Evolutionary conservation across 2,797 vertebrate species (phyloP).

Genomic region (Cryptoblepharus egeriae): DNA sequence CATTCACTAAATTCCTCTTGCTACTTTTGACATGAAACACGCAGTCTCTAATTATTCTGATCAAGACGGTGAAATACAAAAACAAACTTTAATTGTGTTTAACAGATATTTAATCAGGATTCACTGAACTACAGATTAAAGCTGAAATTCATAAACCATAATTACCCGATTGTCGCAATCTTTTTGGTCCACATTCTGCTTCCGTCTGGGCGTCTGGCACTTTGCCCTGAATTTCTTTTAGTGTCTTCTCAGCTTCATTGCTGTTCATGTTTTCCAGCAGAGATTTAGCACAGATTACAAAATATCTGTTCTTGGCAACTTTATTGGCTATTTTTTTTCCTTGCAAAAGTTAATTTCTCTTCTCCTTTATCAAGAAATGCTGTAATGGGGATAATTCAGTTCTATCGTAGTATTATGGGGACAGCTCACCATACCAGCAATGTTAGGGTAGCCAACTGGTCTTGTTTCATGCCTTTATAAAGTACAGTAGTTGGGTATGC

Average conservation of each 20-base stretch:
- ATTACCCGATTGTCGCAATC: conserved; percentile 88
- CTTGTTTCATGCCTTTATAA: background rate
- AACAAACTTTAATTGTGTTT: conserved; percentile 91
- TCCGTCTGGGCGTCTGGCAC: conserved; percentile 86
- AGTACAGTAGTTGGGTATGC: background rate
- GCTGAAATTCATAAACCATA: conserved; percentile 90
- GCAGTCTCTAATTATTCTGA: conserved; percentile 89
- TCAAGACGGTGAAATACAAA: conserved; percentile 89
- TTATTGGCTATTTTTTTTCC: conserved; percentile 76
- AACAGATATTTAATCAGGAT: conserved; percentile 90
- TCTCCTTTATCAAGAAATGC: conserved; percentile 34
- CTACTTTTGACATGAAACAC: conserved; percentile 87
- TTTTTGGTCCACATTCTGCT: conserved; percentile 87
- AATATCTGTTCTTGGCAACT: conserved; percentile 84
- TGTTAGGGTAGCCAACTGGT: background rate
- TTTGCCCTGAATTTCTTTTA: conserved; percentile 86
- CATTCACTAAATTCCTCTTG: conserved; percentile 86
- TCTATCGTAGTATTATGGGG: conserved; percentile 4
- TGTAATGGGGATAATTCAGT: background rate
- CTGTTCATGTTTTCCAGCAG: conserved; percentile 86
- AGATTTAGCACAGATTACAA: conserved; percentile 85
- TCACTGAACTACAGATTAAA: conserved; percentile 89
- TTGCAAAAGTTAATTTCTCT: conserved; percentile 69
- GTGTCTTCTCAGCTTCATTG: conserved; percentile 85
- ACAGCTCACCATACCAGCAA: background rate